A percentile compares a stretch with the other conserved stretches of the same genome.
These are phyloP conservation scores for Anguilla megastoma DNA, from an alignment of 2,797 vertebrate genomes.

Conservation along the genomic window DNA sequence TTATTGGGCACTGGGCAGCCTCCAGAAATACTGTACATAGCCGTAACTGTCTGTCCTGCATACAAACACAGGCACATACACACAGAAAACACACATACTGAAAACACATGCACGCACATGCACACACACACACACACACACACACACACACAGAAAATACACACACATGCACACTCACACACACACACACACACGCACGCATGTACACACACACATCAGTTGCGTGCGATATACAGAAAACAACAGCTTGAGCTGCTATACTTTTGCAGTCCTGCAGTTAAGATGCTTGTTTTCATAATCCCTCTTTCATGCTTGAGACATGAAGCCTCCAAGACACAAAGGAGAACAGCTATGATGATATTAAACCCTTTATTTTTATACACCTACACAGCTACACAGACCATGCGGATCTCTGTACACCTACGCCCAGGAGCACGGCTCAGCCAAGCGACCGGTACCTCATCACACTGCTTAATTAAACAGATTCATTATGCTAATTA, in stretches of 20 bases:
- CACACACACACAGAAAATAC: conserved; percentile 24
- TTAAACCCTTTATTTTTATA: too few species aligned
- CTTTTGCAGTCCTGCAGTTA: too few species aligned
- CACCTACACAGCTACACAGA: too few species aligned
- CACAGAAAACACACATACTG: background rate
- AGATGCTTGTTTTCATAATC: too few species aligned
- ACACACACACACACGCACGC: background rate
- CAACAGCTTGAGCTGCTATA: too few species aligned
- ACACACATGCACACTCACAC: background rate
- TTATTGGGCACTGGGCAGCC: conserved; percentile 90
- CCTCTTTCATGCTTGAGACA: too few species aligned
- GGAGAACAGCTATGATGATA: too few species aligned
- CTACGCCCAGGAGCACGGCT: background rate
- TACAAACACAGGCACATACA: conserved; percentile 41
- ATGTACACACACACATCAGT: background rate
- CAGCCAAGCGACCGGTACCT: background rate
- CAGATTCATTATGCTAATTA: conserved; percentile 67
- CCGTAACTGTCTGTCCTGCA: conserved; percentile 88
- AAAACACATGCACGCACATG: conserved; percentile 35
- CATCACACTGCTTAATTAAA: conserved; percentile 65
- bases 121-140: conserved; percentile 16
- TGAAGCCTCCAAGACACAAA: too few species aligned
- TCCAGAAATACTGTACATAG: conserved; percentile 84
- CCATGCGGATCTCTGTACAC: background rate
- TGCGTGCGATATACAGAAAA: too few species aligned